phyloP scores from a whole-genome alignment of 2,797 vertebrate genomes.

The Arremon aurantiirostris region DNA sequence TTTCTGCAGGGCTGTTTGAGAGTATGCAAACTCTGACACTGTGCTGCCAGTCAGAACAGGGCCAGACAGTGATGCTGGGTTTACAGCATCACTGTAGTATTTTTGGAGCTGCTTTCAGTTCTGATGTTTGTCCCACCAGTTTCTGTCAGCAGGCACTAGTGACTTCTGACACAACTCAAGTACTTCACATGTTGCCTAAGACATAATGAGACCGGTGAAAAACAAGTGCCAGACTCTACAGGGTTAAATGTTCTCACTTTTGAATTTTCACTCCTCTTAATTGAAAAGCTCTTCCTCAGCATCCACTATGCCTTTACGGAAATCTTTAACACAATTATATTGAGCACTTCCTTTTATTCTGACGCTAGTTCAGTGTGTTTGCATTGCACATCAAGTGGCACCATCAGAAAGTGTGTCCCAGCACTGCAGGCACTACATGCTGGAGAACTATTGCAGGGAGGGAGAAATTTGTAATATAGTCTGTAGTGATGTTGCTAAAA shows the following conservation, averaged over 20 bases:
- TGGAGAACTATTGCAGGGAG: neutral
- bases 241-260: conserved; percentile 2
- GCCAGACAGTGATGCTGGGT: neutral
- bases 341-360: conserved; percentile 25
- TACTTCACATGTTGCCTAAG: neutral
- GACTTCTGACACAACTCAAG: neutral
- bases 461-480: neutral
- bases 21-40: neutral
- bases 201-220: neutral
- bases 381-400: neutral
- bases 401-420: neutral
- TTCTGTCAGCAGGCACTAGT: neutral
- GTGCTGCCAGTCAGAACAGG: neutral
- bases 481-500: neutral
- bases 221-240: neutral
- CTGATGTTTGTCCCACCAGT: neutral
- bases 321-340: conserved; percentile 31
- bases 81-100: neutral
- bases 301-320: neutral
- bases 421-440: neutral
- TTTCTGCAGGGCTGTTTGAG: neutral
- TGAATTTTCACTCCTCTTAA: conserved; percentile 21
- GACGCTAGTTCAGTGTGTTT: neutral
- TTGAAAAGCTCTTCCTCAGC: conserved; percentile 26
- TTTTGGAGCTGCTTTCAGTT: neutral